phyloP scores from a whole-genome alignment of 2,113 vertebrate species.

The Neodontobutis hainanensis region DNA sequence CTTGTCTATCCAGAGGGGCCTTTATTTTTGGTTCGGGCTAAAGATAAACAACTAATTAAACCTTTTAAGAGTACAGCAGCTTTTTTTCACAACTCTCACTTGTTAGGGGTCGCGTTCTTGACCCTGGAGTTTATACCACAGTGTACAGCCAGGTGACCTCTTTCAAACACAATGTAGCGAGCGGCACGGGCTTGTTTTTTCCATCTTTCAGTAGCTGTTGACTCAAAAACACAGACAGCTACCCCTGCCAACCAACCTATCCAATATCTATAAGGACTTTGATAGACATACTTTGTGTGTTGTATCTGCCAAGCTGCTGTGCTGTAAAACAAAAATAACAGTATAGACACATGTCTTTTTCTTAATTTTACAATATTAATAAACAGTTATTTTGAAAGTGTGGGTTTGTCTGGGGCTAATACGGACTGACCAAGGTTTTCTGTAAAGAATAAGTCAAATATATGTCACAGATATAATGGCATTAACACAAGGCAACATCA shows the following conservation, averaged over 20 bases:
- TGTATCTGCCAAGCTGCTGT: conserved; percentile 60
- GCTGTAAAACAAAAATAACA: conserved; percentile 43
- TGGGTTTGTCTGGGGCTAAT: conserved; percentile 10
- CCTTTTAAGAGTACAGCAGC: conserved; percentile 63
- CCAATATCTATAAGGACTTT: conserved; percentile 53
- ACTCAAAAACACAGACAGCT: conserved; percentile 51
- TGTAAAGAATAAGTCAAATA: not conserved
- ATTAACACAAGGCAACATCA: too few relatives aligned
- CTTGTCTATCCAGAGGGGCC: conserved; percentile 71
- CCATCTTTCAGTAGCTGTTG: conserved; percentile 52
- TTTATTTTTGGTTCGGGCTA: conserved; percentile 65
- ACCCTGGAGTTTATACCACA: conserved; percentile 49
- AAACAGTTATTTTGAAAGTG: not conserved
- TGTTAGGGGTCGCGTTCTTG: conserved; percentile 26
- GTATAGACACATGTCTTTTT: conserved; percentile 47
- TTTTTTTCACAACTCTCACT: conserved; percentile 58
- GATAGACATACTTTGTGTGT: conserved; percentile 51
- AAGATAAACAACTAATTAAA: conserved; percentile 59
- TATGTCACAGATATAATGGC: not conserved
- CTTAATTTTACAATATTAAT: conserved; percentile 48
- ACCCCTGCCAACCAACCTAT: conserved; percentile 54
- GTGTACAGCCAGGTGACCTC: conserved; percentile 53
- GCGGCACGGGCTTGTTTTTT: conserved; percentile 61
- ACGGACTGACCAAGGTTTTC: conserved; percentile 38
- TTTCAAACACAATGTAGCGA: conserved; percentile 63